These are phyloP conservation scores for Acanthosoma haemorrhoidale DNA, from an alignment of 2,888 invertebrate genomes.

Conservation along the genomic window DNA sequence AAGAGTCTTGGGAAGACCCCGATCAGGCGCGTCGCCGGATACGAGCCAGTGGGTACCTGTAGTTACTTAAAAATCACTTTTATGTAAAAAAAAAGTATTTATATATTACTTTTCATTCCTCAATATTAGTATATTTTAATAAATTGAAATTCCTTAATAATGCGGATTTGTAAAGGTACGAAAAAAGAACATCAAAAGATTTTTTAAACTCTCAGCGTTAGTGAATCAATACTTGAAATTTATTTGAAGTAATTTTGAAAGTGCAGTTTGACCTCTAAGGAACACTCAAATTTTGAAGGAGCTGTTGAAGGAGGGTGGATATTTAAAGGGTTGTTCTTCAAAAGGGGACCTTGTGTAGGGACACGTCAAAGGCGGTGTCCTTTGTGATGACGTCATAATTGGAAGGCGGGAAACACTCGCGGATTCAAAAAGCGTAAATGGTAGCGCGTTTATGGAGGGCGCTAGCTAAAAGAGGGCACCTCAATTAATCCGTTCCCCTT, in stretches of 20 bases:
- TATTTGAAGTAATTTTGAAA: neutral
- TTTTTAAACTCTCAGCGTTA: too few species aligned
- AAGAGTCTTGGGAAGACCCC: too few species aligned
- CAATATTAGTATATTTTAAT: too few species aligned
- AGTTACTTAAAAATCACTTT: too few species aligned
- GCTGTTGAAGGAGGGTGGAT: neutral
- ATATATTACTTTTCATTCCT: too few species aligned
- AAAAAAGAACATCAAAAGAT: too few species aligned
- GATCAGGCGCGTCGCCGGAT: too few species aligned
- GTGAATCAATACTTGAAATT: too few species aligned
- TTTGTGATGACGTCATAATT: conserved; percentile 32
- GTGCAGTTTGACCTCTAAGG: neutral
- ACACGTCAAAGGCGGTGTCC: conserved; percentile 19
- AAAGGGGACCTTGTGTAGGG: conserved; percentile 9
- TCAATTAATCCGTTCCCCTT: conserved; percentile 43
- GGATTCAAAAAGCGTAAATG: conserved; percentile 31
- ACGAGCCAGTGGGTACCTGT: too few species aligned
- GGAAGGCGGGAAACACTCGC: conserved; percentile 30
- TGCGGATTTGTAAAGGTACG: too few species aligned
- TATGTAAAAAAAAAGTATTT: too few species aligned
- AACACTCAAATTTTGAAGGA: conserved; percentile 1
- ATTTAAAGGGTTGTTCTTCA: neutral
- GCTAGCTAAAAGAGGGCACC: conserved; percentile 36
- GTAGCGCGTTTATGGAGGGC: conserved; percentile 15
- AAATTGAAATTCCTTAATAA: too few species aligned